Percentiles rank a stretch among this genome's conserved stretches.
Evolutionary conservation across 2,113 vertebrate genomes (phyloP).

Genomic region (Rana temporaria): DNA sequence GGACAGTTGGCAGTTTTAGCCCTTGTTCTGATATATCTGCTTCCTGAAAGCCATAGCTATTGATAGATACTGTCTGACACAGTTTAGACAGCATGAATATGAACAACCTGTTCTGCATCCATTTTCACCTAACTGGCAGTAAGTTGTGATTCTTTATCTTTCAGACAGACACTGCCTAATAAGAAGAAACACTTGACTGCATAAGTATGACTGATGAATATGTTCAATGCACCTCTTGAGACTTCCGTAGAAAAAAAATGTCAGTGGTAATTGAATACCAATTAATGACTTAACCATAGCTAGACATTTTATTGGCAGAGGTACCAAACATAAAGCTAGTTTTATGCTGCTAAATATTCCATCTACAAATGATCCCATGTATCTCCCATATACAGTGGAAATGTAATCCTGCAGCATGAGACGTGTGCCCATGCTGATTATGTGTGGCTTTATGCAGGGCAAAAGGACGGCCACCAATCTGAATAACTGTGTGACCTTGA

Average conservation of each 20-base stretch:
- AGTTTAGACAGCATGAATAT: not conserved
- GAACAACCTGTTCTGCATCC: not conserved
- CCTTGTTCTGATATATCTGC: too few relatives aligned
- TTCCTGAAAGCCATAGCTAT: not conserved
- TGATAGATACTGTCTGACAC: not conserved
- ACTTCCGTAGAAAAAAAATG: conserved; percentile 39
- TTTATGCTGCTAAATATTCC: conserved; percentile 28
- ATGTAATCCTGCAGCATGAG: conserved; percentile 23
- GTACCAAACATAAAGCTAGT: not conserved
- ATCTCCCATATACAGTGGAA: conserved; percentile 35
- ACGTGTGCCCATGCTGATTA: conserved; percentile 40
- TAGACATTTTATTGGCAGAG: conserved; percentile 47
- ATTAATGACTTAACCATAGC: conserved; percentile 43
- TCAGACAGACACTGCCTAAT: conserved; percentile 12
- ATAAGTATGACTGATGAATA: conserved; percentile 42
- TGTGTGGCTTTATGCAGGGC: conserved; percentile 38
- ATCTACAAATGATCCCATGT: conserved; percentile 1
- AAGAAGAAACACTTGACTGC: conserved; percentile 41
- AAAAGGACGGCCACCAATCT: conserved; percentile 36
- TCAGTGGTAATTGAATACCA: conserved; percentile 46
- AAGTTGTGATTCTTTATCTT: conserved; percentile 32
- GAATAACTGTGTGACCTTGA: conserved; percentile 44
- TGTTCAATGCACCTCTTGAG: conserved; percentile 32
- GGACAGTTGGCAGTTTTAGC: too few relatives aligned
- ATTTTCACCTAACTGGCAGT: conserved; percentile 8